Evolutionary conservation across 2,888 invertebrate species (phyloP), one percentile per base, ranked within the genome.

Genomic region (Thyatira batis): DNA sequence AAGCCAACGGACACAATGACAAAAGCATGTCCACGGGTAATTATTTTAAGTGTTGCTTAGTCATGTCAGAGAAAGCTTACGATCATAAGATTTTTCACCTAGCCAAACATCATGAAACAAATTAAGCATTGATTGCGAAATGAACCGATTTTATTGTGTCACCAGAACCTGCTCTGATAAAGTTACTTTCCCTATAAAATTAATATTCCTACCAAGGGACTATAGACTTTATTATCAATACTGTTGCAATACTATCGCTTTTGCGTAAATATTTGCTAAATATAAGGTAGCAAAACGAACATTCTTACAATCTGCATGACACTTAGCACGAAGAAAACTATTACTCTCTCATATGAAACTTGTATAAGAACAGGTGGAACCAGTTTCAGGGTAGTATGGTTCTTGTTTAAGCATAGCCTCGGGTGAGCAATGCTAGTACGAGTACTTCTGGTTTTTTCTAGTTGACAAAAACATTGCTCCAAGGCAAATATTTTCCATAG

Each of bases 21-120:
- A 72, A 69, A 74, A 65, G 62, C 78, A 71, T 77, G 75, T 76
- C 62, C 59, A 63, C 57, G 54, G 54, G 62, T 58, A 58, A 58
- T 66, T 57, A 65, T 64, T 46, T 53, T 50, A 25, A 28, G 10
- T 20, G 39, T 25, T 63, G 58, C 71, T 65, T 61, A 59, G 60
- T 56, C 55, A 64, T 73, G 63, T 39, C 17, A 53, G 64, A 58
- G 69, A 69, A 69, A 67, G 67, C 53, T 65, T 61, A 45, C 53
- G 53, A 48, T 52, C 63, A 61, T 58, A 61, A 60, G 62, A 68
- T 56, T 63, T 65, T 71, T 68, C 63, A 51, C 51, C 55, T 60
- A 54, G 50, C 46, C 21, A 60, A 68, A 65, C 62, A 59, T 52
- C 66, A 68, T 66, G 70, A 75, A 63, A 58, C 33, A 39, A 39